phyloP scores from a whole-genome alignment of 2,797 vertebrate genomes.

The Enteromius paludinosus region DNA sequence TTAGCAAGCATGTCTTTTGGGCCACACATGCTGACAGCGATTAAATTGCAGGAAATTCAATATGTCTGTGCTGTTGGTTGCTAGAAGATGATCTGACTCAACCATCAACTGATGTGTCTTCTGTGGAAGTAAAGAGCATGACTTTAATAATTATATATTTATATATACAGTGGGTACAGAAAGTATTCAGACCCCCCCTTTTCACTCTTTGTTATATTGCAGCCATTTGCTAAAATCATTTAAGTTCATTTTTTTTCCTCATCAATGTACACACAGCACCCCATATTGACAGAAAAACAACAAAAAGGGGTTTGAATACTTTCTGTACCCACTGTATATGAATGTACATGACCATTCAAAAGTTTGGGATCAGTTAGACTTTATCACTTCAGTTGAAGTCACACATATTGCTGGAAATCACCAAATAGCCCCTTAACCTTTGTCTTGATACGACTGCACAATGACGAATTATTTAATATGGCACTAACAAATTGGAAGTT shows the following conservation, averaged over 20 bases:
- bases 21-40: not conserved
- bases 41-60: not conserved
- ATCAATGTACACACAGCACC: too few relatives aligned
- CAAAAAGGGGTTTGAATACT: too few relatives aligned
- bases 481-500: slow-evolving; percentile 60
- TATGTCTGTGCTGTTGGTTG: not conserved
- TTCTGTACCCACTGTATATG: too few relatives aligned
- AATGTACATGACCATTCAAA: not conserved
- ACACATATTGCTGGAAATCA: not conserved
- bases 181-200: too few relatives aligned
- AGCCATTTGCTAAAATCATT: too few relatives aligned
- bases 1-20: not conserved
- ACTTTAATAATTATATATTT: not conserved
- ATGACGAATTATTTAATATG: slow-evolving; percentile 49
- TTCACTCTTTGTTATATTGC: too few relatives aligned
- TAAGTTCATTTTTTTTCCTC: too few relatives aligned
- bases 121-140: not conserved
- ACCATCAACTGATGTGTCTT: not conserved
- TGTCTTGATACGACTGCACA: slow-evolving; percentile 48
- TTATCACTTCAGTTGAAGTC: not conserved
- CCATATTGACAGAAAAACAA: too few relatives aligned
- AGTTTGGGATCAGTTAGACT: not conserved
- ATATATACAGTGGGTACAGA: too few relatives aligned
- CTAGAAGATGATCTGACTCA: not conserved
- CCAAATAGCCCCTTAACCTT: slow-evolving; percentile 13